Evolutionary conservation across 2,113 vertebrate species (phyloP), one percentile per base, ranked within the genome.

Genomic region (Agapornis roseicollis): DNA sequence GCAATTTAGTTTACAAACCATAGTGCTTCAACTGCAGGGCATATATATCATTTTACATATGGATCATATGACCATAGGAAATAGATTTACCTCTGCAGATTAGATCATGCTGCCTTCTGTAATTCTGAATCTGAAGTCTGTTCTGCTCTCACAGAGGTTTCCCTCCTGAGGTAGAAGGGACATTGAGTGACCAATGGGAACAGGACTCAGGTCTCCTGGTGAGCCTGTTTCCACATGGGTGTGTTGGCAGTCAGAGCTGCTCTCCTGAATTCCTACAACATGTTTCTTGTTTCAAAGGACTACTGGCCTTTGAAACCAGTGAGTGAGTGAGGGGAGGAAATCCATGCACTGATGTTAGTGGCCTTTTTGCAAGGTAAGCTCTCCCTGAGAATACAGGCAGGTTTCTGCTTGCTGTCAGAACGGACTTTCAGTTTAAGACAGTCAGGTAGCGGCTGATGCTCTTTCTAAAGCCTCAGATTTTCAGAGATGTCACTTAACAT

Each of bases 251-350:
- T 33, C 41, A 41, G 52, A 47, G 33, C 37, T 56, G 58, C 65
- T 72, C 47, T 79, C 49, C 61, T 60, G 50, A 79, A 55, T 24
- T 53, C 23, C 39, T 89, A 11, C 60, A 42, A 3, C 11, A 20
- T 0, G 0, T 46, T 73, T 68, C 17, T 27, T 44, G 5, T 64
- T 73, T 47, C 0, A 1, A 55, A 68, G 41, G 17, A 50, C 22
- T 73, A 13, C 28, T 24, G 7, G 17, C 39, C 55, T 87, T 61
- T 71, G 87, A 53, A 83, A 65, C 17, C 28, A 7, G 11, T 17
- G 18, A 49, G 16, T 11, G 33, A 42, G 50, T 49, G 15, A 77
- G 47, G 25, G 73, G 47, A 50, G n/a, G 29, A 78, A 33, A 63
- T 52, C 33, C 25, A 20, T 37, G 19, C 13, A 2, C 25, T 7